These are phyloP conservation scores for Misgurnus anguillicaudatus DNA, from an alignment of 2,113 vertebrate species.

Conservation along the genomic window DNA sequence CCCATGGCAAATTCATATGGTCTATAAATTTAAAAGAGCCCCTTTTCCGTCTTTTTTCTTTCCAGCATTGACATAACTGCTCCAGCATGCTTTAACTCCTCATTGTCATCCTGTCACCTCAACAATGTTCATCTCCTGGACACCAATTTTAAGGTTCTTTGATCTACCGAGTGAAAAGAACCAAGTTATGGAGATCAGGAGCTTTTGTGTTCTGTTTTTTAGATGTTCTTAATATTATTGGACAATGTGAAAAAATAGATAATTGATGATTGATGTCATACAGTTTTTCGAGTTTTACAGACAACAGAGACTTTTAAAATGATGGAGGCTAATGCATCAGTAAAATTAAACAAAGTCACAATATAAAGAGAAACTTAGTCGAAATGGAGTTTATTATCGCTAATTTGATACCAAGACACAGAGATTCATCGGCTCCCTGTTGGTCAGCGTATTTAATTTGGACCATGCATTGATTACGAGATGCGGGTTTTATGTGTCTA, in stretches of 20 bases:
- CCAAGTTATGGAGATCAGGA: conserved; percentile 84
- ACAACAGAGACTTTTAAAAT: neutral
- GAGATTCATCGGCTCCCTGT: conserved; percentile 55
- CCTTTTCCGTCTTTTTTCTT: conserved; percentile 68
- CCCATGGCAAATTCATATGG: conserved; percentile 62
- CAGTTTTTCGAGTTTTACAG: conserved; percentile 11
- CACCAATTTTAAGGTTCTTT: conserved; percentile 83
- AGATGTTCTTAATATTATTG: conserved; percentile 55
- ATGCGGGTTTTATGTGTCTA: conserved; percentile 51
- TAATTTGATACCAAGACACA: conserved; percentile 59
- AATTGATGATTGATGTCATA: conserved; percentile 58
- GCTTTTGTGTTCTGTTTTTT: conserved; percentile 73
- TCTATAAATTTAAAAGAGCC: conserved; percentile 66
- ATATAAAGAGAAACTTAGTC: conserved; percentile 37
- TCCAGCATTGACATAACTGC: conserved; percentile 84
- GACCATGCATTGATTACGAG: conserved; percentile 53
- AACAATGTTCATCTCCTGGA: conserved; percentile 87
- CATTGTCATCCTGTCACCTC: conserved; percentile 83
- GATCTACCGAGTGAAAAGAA: conserved; percentile 91
- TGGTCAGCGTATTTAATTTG: conserved; percentile 53
- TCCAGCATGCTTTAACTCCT: conserved; percentile 81
- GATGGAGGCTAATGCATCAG: conserved; percentile 20
- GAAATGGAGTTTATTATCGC: conserved; percentile 39
- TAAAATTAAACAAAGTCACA: neutral
- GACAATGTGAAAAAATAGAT: conserved; percentile 57